Evolutionary conservation across 2,113 vertebrate genomes (phyloP), one percentile per base, ranked within the genome.

Genomic region (Pollimyrus isidori): DNA sequence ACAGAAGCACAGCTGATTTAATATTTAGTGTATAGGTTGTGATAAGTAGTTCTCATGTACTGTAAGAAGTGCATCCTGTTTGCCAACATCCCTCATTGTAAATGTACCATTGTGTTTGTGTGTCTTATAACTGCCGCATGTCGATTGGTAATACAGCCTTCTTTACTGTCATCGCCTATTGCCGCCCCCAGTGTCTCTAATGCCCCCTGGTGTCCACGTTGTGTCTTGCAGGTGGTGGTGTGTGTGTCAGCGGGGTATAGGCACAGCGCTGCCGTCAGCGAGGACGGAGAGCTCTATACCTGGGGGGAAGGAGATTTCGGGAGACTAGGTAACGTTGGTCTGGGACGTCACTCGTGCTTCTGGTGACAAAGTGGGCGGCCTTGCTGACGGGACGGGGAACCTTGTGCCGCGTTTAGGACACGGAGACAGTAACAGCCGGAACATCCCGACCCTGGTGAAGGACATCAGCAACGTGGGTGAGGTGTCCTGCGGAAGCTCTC

Each of bases 291-390:
- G 93, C 93, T 97, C 0, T 97, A 97, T 39, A 97, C 96, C 0
- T 97, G 97, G 97, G 97, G 96, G 90, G 97, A 97, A 94, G 96
- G 97, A 93, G 97, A 97, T 91, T 97, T 97, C 0, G 97, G 97
- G 90, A 95, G 97, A 95, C 89, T 97, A 93, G 97, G 97, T 97
- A 96, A n/a, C 52, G 26, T 4, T 19, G 6, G 13, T 23, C 65
- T 15, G 15, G 30, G 49, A 82, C 23, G 1, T 5, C 39, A 45
- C 19, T 5, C 35, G 35, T 80, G 73, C 6, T 5, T 80, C 17
- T 7, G 73, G 35, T 42, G 6, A 19, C 35, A 7, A 7, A 39
- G 35, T 76, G 69, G 1, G 5, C 15, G 35, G 35, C 73, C n/a
- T 42, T 19, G 35, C 73, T 80, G 73, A 80, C 15, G 35, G 15